phyloP scores from a whole-genome alignment of 2,797 vertebrate species.

The Natrix natrix region DNA sequence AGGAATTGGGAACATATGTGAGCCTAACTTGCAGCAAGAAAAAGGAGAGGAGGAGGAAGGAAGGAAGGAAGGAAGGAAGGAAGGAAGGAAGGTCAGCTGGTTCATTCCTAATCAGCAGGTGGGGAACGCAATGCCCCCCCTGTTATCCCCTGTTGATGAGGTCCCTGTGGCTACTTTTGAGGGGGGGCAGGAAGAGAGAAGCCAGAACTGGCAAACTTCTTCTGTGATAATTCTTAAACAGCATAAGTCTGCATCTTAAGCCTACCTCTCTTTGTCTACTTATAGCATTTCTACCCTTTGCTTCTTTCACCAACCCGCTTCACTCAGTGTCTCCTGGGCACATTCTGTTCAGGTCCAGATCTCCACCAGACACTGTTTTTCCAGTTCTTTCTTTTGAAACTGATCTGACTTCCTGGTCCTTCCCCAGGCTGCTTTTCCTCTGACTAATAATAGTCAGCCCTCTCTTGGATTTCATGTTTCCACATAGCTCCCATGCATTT shows the following conservation, averaged over 20 bases:
- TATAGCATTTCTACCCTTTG: background rate
- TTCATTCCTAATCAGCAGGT: background rate
- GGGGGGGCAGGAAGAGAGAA: background rate
- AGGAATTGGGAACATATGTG: conserved; percentile 1
- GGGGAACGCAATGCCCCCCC: background rate
- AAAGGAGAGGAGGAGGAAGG: background rate
- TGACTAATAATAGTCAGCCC: no score
- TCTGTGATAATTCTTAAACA: background rate
- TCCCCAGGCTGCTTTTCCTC: background rate
- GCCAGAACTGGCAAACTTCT: background rate
- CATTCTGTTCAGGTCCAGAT: background rate
- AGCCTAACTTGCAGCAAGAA: background rate
- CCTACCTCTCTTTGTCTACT: background rate
- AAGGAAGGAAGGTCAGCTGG: background rate
- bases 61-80: background rate
- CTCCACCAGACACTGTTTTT: background rate
- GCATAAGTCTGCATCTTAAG: background rate
- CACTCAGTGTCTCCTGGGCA: background rate
- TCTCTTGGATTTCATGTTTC: background rate
- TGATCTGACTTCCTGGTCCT: background rate
- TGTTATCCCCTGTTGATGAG: background rate
- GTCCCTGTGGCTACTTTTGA: background rate
- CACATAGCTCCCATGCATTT: background rate
- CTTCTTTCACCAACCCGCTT: background rate
- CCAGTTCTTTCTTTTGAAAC: background rate